Conservation (phyloP, 2,888 invertebrate genomes). For the Aphidius colemani region DNA sequence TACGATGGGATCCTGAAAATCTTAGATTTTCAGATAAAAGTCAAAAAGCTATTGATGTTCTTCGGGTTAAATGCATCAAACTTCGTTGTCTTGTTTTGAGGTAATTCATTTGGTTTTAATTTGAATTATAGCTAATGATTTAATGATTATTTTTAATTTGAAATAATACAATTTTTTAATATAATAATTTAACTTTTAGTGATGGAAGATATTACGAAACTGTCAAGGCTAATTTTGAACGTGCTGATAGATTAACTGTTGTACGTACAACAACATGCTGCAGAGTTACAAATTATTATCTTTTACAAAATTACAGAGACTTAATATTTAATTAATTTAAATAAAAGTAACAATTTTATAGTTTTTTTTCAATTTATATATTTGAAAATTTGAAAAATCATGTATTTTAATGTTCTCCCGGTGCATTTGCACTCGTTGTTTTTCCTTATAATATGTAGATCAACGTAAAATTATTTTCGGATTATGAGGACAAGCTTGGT, state of each 20-base stretch:
- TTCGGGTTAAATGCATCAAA: slow-evolving; percentile 93
- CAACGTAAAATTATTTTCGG: too few species aligned
- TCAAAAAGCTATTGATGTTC: slow-evolving; percentile 97
- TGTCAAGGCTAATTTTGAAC: slow-evolving; percentile 98
- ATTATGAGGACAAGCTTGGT: too few species aligned
- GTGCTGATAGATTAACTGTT: slow-evolving; percentile 95
- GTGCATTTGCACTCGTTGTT: too few species aligned
- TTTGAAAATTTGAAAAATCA: too few species aligned
- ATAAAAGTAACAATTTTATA: not conserved
- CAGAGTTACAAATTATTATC: slow-evolving; percentile 90
- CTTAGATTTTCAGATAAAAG: slow-evolving; percentile 98
- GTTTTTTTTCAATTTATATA: too few species aligned
- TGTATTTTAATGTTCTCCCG: too few species aligned
- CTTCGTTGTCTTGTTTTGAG: slow-evolving; percentile 91
- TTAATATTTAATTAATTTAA: slow-evolving; percentile 84
- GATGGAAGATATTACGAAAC: slow-evolving; percentile 99
- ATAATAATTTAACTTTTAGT: slow-evolving; percentile 61
- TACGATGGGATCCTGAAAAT: slow-evolving; percentile 99
- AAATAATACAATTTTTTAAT: slow-evolving; percentile 1
- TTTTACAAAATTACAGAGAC: slow-evolving; percentile 91
- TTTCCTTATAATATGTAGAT: too few species aligned
- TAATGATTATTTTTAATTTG: not conserved
- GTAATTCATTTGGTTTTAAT: slow-evolving; percentile 60
- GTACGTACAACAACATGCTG: slow-evolving; percentile 97
- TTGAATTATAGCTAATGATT: not conserved